Evolutionary conservation across 2,797 vertebrate genomes (phyloP).

Genomic region (Pagetopsis macropterus): DNA sequence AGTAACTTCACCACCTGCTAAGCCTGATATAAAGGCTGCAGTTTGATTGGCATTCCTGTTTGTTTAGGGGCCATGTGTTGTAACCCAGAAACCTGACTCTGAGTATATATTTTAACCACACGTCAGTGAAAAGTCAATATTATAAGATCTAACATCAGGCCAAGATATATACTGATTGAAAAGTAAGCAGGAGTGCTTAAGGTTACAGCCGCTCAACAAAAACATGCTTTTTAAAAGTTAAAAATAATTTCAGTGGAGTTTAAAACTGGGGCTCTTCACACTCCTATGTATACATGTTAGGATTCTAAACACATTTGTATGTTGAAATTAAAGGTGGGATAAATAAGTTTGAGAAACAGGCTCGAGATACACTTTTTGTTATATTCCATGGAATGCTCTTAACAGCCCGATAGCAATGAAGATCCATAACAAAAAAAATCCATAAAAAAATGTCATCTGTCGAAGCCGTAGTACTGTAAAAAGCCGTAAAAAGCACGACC

Average conservation of each 20-base stretch:
- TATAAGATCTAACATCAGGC: neutral
- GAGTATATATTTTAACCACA: slow-evolving; percentile 13
- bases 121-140: neutral
- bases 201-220: neutral
- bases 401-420: too few species aligned
- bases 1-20: slow-evolving; percentile 40
- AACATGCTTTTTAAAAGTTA: neutral
- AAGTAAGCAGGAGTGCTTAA: neutral
- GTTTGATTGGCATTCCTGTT: slow-evolving; percentile 35
- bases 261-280: neutral
- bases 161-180: neutral
- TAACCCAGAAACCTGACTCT: slow-evolving; percentile 23
- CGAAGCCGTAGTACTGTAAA: too few species aligned
- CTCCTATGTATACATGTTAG: neutral
- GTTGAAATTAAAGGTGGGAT: neutral
- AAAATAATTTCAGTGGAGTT: neutral
- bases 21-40: slow-evolving; percentile 9
- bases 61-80: slow-evolving; percentile 24
- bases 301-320: neutral
- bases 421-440: too few species aligned
- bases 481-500: too few species aligned
- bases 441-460: too few species aligned
- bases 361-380: too few species aligned
- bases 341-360: too few species aligned
- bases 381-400: too few species aligned